phyloP scores from a whole-genome alignment of 2,888 invertebrate species.

The Drosophila barbarae region DNA sequence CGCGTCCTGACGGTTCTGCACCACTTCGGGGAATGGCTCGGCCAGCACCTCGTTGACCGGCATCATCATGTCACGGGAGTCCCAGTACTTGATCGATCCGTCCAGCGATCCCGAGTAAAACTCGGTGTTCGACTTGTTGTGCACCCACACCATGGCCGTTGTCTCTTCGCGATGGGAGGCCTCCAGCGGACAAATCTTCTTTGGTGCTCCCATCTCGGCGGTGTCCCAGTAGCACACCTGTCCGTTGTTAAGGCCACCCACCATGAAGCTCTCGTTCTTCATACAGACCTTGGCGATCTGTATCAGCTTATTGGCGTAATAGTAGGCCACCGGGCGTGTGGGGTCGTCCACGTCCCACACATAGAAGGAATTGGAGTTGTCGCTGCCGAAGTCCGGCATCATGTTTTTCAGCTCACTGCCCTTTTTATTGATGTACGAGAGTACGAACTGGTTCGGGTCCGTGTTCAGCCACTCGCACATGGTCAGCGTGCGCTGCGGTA shows the following conservation, averaged over 20 bases:
- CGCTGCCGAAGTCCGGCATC: conserved; percentile 27
- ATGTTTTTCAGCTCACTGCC: conserved; percentile 3
- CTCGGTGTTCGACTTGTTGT: conserved; percentile 95
- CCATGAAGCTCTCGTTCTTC: conserved; percentile 87
- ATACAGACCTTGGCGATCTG: conserved; percentile 91
- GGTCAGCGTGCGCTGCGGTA: conserved; percentile 79
- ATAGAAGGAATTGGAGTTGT: conserved; percentile 69
- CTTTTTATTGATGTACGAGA: conserved; percentile 54
- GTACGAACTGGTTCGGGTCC: conserved; percentile 71
- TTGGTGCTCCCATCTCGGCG: conserved; percentile 87
- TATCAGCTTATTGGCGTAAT: conserved; percentile 86
- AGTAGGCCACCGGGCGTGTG: conserved; percentile 84
- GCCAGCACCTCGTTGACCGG: conserved; percentile 83
- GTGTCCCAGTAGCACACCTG: conserved; percentile 90
- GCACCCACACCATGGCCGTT: conserved; percentile 91
- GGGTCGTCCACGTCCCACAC: conserved; percentile 74
- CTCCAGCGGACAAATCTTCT: conserved; percentile 87
- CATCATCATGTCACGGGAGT: conserved; percentile 83
- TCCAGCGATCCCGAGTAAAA: conserved; percentile 95
- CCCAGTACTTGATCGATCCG: conserved; percentile 85
- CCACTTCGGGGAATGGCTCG: conserved; percentile 82
- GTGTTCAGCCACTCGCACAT: conserved; percentile 86
- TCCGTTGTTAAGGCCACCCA: conserved; percentile 87
- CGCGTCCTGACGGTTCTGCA: conserved; percentile 81
- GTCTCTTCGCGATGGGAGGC: conserved; percentile 92